Base-by-base conservation (phyloP, 2,888 invertebrate species). In the Ornithoptera priamus region DNA sequence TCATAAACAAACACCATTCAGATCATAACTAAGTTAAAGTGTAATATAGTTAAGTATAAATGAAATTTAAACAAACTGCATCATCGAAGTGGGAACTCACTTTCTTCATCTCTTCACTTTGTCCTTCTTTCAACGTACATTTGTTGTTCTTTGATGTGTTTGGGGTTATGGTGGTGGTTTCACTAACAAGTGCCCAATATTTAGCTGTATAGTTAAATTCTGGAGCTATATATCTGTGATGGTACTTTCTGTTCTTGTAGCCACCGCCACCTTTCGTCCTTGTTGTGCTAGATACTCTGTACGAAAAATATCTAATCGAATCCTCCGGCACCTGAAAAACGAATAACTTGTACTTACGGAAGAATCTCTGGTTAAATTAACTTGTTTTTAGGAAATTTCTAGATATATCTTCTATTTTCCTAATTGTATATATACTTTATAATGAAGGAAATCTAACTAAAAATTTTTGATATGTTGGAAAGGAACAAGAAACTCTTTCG, bases 181-280 rank as follows among this genome's bases (percentile, higher is more conserved):
- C 92, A 71, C 91, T 91, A 71, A 91, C 89, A 22, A 92, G 75
- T 0, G 92, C 90, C 92, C 92, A 92, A 77, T 92, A 92, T 67
- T 89, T 89, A 5, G 89, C 90, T 0, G 92, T 92, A 75, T 89
- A 87, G 79, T 92, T 92, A 70, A 92, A 90, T 74, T 92, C 92
- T 0, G 92, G 92, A 0, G 92, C 92, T 68, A 93, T 85, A 77
- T 93, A 92, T 56, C 92, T 85, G 70, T 92, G 92, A 71, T 92
- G 92, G 64, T 91, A 88, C 67, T 92, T 91, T 67, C 90, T 81
- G 70, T 89, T 90, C 2, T 90, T 81, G 74, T 87, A 88, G 0
- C 90, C 87, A 1, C 88, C 90, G 0, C 92, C 92, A 0, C 92
- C 92, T 74, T 91, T 91, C 20, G 87, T 89, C 10, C 91, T 82